Evolutionary conservation across 2,888 invertebrate species (phyloP), one percentile per base, ranked within the genome.

Genomic region (Cetonia aurata): DNA sequence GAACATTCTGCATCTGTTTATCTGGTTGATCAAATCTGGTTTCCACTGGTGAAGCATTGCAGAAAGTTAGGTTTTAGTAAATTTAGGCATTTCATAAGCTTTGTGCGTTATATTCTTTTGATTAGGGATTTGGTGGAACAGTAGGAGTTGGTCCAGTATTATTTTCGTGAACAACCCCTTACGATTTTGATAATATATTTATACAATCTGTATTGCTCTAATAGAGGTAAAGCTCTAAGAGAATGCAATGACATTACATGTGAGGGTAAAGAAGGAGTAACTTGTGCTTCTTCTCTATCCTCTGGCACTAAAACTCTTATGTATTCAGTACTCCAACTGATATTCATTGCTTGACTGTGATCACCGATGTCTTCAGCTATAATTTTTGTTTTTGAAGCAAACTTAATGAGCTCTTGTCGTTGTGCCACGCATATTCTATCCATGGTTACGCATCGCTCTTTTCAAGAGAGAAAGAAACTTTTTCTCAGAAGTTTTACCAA

Each of bases 361-460:
- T 87, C 85, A 59, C 87, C 87, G 6, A 87, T 86, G 0, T 85
- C 85, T 33, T 89, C 87, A 42, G 90, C 88, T 78, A 91, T 90
- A 93, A 82, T 80, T 93, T 91, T 70, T 90, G 82, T 17, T 87
- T 86, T 77, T 89, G 88, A 79, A 89, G 74, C 25, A 3, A 25
- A 57, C 93, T 89, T 71, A 90, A 87, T 72, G 90, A 88, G 9
- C 90, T 88, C 41, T 87, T 85, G 0, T 88, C 84, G 52, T 88
- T 84, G 80, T 89, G 88, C 89, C 92, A 95, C 46, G 88, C 83
- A 0, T 92, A 90, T 70, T 92, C 88, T 73, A 91, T 89, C 96
- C 97, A 98, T 0, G 91, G 88, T 80, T 97, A 97, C 60, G 93
- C 92, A 0, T 89, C 89, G 73, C 90, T 89, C 76, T 90, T 90